Evolutionary conservation across 1,140 invertebrate genomes (phyloP).

Genomic region (Anoplophora glabripennis): DNA sequence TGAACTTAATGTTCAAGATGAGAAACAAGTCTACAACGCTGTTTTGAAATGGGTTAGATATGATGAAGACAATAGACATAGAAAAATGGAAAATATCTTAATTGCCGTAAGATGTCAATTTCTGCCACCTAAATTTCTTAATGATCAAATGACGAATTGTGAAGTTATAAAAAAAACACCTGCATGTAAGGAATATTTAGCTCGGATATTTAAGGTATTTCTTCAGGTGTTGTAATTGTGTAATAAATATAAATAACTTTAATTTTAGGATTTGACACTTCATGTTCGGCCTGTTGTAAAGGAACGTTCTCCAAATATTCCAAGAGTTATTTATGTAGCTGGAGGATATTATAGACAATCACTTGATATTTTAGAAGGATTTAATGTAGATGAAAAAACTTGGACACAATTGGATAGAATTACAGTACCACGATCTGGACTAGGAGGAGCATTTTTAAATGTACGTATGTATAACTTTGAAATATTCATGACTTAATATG

Average conservation of each 20-base stretch:
- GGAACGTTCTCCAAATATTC: slow-evolving; percentile 79
- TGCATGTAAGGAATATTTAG: slow-evolving; percentile 84
- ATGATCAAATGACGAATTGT: slow-evolving; percentile 89
- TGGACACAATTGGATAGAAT: slow-evolving; percentile 78
- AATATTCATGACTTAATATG: too few relatives aligned
- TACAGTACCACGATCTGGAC: slow-evolving; percentile 78
- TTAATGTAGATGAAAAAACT: slow-evolving; percentile 78
- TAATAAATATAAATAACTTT: neutral
- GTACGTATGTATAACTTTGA: too few relatives aligned
- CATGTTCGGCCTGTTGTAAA: slow-evolving; percentile 79
- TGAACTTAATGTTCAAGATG: slow-evolving; percentile 85
- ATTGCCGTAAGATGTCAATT: slow-evolving; percentile 86
- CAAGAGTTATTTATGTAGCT: slow-evolving; percentile 83
- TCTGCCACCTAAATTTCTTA: slow-evolving; percentile 83
- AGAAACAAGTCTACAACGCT: slow-evolving; percentile 87
- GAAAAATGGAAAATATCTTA: slow-evolving; percentile 83
- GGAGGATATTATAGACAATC: slow-evolving; percentile 86
- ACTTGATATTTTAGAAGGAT: slow-evolving; percentile 81
- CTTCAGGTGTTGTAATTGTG: neutral
- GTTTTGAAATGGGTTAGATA: slow-evolving; percentile 88
- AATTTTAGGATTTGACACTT: slow-evolving; percentile 70
- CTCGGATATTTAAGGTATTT: slow-evolving; percentile 77
- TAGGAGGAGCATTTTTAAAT: slow-evolving; percentile 83
- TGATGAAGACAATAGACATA: slow-evolving; percentile 77
- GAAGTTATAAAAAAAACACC: slow-evolving; percentile 83